These are phyloP conservation scores for Cepphus grylle DNA, from an alignment of 2,113 vertebrate genomes.

Conservation along the genomic window DNA sequence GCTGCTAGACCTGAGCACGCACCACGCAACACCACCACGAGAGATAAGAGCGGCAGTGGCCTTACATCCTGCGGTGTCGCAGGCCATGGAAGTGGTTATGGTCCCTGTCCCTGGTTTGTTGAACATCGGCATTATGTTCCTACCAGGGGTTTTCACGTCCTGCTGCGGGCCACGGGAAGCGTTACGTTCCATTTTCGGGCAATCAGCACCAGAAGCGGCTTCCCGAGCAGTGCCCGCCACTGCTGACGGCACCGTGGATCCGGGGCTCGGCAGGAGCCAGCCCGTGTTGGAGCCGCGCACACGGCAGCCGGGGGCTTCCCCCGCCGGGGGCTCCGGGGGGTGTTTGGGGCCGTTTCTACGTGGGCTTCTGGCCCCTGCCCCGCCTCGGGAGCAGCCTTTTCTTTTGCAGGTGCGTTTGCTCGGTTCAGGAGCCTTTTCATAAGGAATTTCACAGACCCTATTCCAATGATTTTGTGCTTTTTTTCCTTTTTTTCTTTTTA, in stretches of 20 bases:
- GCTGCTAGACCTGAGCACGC: not conserved
- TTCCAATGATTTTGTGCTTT: not conserved
- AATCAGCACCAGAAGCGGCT: not conserved
- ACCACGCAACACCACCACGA: fast-evolving
- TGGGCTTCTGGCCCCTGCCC: not conserved
- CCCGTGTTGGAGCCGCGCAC: fast-evolving
- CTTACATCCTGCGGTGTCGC: not conserved
- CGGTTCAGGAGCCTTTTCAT: not conserved
- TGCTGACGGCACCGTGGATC: too few species aligned
- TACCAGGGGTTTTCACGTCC: not conserved
- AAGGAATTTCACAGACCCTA: not conserved
- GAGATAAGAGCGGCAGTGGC: not conserved
- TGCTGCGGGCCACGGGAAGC: not conserved
- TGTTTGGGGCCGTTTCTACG: fast-evolving
- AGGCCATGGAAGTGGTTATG: not conserved
- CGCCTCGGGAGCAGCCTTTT: too few species aligned
- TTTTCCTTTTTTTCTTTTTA: not conserved
- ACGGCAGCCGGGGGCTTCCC: not conserved
- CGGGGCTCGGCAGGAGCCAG: not conserved
- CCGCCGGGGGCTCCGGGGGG: not conserved
- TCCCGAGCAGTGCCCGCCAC: too few species aligned
- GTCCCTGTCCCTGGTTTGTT: not conserved
- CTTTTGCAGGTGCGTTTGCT: not conserved
- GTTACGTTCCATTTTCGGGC: not conserved
- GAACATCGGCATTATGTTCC: not conserved